Conservation (phyloP, 2,888 invertebrate species). For the Scrobipalpa atriplicella region DNA sequence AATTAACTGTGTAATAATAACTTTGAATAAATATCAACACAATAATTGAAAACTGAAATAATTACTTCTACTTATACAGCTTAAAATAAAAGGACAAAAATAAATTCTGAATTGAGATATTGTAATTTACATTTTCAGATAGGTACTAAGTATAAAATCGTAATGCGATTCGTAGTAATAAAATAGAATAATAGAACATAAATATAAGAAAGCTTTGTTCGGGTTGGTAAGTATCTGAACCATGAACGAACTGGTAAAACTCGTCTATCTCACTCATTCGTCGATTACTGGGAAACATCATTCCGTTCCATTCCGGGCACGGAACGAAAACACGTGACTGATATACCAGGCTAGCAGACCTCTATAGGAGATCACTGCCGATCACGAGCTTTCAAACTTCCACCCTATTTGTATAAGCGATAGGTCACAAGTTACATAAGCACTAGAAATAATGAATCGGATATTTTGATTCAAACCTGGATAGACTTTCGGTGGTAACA, state of each 20-base stretch:
- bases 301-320: slow-evolving; percentile 1
- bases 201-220: no score
- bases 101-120: no score
- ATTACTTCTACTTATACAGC: no score
- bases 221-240: no score
- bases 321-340: slow-evolving; percentile 59
- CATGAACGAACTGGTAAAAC: background rate
- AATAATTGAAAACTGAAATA: no score
- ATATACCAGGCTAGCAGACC: slow-evolving; percentile 38
- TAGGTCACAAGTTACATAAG: background rate
- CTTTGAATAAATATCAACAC: background rate
- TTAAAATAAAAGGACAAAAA: no score
- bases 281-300: background rate
- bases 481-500: background rate
- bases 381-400: background rate
- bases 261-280: background rate
- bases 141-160: no score
- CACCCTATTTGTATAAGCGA: background rate
- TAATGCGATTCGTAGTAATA: no score
- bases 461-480: background rate
- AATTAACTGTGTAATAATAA: background rate
- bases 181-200: no score
- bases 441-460: background rate
- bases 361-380: slow-evolving; percentile 30
- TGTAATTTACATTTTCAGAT: no score